phyloP scores from a whole-genome alignment of 2,113 vertebrate genomes.

The Mastomys natalensis region DNA sequence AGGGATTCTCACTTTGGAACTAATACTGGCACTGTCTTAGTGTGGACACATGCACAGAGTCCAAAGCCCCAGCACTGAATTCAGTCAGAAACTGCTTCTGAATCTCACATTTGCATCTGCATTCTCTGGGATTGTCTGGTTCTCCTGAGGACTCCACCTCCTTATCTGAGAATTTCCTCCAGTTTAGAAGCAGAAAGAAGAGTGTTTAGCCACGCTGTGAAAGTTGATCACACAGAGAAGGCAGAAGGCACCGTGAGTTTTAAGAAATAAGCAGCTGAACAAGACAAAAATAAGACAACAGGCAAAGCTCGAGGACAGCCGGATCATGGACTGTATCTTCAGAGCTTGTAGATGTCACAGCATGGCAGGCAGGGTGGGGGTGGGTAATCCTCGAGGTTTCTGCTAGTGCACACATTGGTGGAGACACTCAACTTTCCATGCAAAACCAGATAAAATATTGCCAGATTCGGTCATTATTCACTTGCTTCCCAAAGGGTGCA shows the following conservation, averaged over 20 bases:
- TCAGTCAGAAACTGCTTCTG: background rate
- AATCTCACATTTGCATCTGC: background rate
- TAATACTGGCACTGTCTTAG: fast-evolving
- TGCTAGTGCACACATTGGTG: fast-evolving
- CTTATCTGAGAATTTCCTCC: background rate
- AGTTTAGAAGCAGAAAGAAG: background rate
- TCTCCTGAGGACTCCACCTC: background rate
- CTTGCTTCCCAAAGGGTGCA: background rate
- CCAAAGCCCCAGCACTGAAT: background rate
- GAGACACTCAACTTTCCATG: background rate
- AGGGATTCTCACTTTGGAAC: background rate
- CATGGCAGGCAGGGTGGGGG: fast-evolving
- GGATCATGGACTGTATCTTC: fast-evolving
- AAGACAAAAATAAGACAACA: background rate
- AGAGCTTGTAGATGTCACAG: background rate
- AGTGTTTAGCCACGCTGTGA: no score
- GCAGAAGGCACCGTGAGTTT: background rate
- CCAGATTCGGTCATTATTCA: background rate
- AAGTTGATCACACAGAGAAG: background rate
- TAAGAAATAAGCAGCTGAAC: background rate
- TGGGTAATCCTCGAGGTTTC: fast-evolving
- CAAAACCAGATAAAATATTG: background rate
- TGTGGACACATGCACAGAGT: no score
- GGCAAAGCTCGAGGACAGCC: background rate
- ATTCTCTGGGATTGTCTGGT: background rate